Conservation (phyloP, 2,113 vertebrate genomes). For the Lagenorhynchus albirostris region DNA sequence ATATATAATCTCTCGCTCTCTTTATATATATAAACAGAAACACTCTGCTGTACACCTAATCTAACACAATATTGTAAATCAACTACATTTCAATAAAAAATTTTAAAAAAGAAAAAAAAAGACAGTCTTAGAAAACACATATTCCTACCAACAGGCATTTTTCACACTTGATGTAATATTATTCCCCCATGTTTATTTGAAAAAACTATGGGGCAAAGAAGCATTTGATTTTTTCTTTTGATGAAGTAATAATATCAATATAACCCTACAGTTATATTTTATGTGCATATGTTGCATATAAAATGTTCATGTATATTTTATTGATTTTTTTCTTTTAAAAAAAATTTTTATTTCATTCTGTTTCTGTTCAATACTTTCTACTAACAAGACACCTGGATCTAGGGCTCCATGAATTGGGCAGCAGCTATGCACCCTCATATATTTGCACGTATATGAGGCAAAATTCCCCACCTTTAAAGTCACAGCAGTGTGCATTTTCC, state of each 20-base stretch:
- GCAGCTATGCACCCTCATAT: not conserved
- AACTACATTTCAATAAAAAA: too few species aligned
- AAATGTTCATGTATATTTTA: not conserved
- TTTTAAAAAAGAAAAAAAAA: not conserved
- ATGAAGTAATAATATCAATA: not conserved
- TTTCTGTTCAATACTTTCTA: not conserved
- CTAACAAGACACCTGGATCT: not conserved
- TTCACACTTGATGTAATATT: not conserved
- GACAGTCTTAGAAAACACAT: not conserved
- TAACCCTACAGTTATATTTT: not conserved
- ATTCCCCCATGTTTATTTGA: not conserved
- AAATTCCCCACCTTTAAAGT: not conserved
- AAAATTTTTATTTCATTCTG: not conserved
- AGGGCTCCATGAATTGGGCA: not conserved
- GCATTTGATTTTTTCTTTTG: not conserved
- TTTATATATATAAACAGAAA: too few species aligned
- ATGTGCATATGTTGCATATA: not conserved
- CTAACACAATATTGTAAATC: too few species aligned
- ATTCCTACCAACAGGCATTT: not conserved
- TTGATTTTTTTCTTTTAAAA: not conserved
- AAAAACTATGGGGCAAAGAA: not conserved
- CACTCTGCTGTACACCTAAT: too few species aligned
- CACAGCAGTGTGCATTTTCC: not conserved
- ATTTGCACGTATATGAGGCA: not conserved
- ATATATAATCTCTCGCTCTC: too few species aligned